Percentiles rank a stretch among this genome's conserved stretches.
Evolutionary conservation across 2,888 invertebrate species (phyloP).

Genomic region (Fabriciana adippe): DNA sequence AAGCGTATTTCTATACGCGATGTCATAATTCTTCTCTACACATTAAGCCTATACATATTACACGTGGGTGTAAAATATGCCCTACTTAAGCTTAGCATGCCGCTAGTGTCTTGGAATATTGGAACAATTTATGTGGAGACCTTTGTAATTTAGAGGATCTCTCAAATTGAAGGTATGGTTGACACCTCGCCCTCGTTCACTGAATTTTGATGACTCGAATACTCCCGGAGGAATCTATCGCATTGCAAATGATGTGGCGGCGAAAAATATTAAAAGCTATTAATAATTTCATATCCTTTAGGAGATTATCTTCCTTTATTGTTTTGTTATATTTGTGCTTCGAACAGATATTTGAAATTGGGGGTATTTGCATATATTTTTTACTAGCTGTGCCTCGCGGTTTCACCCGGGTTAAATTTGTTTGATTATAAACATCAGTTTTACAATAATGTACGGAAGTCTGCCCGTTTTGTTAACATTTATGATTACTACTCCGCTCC

Average conservation of each 20-base stretch:
- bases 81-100: conserved; percentile 72
- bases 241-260: conserved; percentile 20
- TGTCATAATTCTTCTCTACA: neutral
- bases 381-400: neutral
- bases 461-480: too few species aligned
- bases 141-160: conserved; percentile 78
- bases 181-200: conserved; percentile 56
- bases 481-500: neutral
- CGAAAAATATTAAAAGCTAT: conserved; percentile 14
- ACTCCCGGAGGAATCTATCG: conserved; percentile 29
- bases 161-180: conserved; percentile 75
- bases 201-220: conserved; percentile 39
- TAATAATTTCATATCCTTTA: neutral
- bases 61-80: conserved; percentile 52
- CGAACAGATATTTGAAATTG: too few species aligned
- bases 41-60: conserved; percentile 13
- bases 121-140: conserved; percentile 80
- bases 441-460: too few species aligned
- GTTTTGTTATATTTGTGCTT: too few species aligned
- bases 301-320: neutral
- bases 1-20: neutral
- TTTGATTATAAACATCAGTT: too few species aligned
- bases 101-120: conserved; percentile 73
- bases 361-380: neutral
- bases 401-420: too few species aligned